Evolutionary conservation across 2,888 invertebrate species (phyloP), one percentile per base, ranked within the genome.

Genomic region (Poecilus cupreus): DNA sequence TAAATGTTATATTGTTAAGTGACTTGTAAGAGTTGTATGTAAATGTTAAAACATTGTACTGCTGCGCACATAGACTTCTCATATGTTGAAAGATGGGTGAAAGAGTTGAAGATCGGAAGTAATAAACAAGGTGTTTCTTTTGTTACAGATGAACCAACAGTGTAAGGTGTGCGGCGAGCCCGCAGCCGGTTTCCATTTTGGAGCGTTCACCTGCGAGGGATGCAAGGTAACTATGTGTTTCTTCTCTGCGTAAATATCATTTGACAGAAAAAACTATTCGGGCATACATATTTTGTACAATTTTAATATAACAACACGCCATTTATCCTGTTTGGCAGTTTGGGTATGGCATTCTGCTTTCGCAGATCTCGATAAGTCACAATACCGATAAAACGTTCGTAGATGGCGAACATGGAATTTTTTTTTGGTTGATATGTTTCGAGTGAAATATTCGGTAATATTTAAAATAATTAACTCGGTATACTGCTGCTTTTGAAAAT

Each of bases 101-200:
- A 68, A 68, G 64, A 51, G 51, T 22, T 60, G 24, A 43, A n/a
- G 72, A 72, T 43, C 72, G 46, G 43, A 72, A 72, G 46, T 72
- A 72, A 72, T 72, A 72, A 72, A 72, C 72, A 72, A 75, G 49
- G 32, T 72, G 72, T 43, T 32, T 46, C 39, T 85, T 88, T 87
- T 84, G 83, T 93, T 93, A n/a, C 94, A 96, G 97, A 97, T 97
- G 97, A 97, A 97, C 92, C 97, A 97, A 92, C 95, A 96, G 91
- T 97, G 97, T 91, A 97, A 96, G 92, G 97, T 97, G 85, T 97
- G 97, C 89, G 97, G 97, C 24, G 97, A 97, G 90, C 97, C 97
- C 83, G 97, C 97, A 83, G 97, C 97, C 74, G 97, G 97, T 84
- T 97, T 97, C 90, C 97, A 97, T 90, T 97, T 97, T 89, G 97